Evolutionary conservation across 2,888 invertebrate species (phyloP).

Genomic region (Cheilosia scutellata): DNA sequence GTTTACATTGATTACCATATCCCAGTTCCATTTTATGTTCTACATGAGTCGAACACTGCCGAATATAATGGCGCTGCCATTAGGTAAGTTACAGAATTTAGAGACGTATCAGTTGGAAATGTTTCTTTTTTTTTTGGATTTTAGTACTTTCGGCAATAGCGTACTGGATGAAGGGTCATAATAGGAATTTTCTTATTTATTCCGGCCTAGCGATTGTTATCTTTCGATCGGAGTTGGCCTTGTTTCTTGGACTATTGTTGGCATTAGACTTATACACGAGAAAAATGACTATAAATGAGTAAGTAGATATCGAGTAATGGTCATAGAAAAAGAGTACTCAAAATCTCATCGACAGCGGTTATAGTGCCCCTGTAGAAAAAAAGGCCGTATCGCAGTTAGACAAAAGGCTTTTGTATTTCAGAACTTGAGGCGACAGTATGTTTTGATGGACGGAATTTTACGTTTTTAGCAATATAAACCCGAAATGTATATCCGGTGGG

Average conservation of each 20-base stretch:
- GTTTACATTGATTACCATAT: conserved; percentile 92
- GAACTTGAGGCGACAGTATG: too few species aligned
- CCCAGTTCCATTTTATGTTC: conserved; percentile 99
- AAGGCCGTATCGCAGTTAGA: too few species aligned
- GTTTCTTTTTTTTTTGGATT: conserved; percentile 83
- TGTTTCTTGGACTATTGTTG: conserved; percentile 94
- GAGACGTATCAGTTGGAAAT: conserved; percentile 16
- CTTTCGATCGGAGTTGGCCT: conserved; percentile 94
- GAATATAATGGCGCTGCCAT: conserved; percentile 95
- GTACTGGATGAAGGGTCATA: conserved; percentile 92
- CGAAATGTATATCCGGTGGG: too few species aligned
- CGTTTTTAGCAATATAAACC: too few species aligned
- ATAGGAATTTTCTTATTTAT: conserved; percentile 90
- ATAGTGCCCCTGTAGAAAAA: too few species aligned
- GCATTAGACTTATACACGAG: conserved; percentile 90
- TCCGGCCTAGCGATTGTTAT: conserved; percentile 95
- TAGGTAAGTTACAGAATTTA: conserved; percentile 87
- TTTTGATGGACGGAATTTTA: too few species aligned
- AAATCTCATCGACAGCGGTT: too few species aligned
- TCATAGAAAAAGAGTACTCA: too few species aligned
- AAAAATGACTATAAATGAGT: conserved; percentile 89
- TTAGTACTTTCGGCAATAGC: conserved; percentile 93
- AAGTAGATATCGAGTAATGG: conserved; percentile 77
- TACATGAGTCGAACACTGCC: conserved; percentile 97
- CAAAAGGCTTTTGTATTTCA: too few species aligned